Conservation (phyloP, 2,797 vertebrate genomes). For the Scyliorhinus canicula region DNA sequence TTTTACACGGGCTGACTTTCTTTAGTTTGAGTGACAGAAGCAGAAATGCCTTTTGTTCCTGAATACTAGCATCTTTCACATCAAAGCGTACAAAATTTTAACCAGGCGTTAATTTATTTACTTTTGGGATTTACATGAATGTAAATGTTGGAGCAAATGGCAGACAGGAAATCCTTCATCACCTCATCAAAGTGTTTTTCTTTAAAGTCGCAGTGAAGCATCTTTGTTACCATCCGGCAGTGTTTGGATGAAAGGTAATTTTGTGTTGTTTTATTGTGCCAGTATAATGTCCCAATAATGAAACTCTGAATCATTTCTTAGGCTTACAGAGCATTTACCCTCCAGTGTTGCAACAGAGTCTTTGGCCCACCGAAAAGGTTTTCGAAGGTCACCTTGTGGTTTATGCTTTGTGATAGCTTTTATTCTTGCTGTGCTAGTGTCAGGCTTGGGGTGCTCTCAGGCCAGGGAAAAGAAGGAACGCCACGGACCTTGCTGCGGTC, state of each 20-base stretch:
- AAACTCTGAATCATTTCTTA: not conserved
- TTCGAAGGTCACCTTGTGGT: not conserved
- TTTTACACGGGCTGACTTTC: not conserved
- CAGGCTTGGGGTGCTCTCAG: not conserved
- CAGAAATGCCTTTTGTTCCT: not conserved
- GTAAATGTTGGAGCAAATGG: not conserved
- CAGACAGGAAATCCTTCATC: not conserved
- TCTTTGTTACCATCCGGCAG: not conserved
- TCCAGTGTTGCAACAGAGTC: not conserved
- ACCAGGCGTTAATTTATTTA: not conserved
- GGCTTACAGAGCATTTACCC: not conserved
- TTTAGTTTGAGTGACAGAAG: not conserved
- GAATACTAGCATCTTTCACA: not conserved
- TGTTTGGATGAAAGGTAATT: not conserved
- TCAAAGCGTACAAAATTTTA: not conserved
- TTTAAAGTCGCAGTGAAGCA: not conserved
- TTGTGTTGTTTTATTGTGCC: not conserved
- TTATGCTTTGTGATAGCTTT: not conserved
- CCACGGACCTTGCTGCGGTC: not conserved
- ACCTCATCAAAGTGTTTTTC: not conserved
- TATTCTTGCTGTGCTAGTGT: not conserved
- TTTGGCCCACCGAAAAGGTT: not conserved
- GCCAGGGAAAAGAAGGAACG: not conserved
- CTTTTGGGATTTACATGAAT: not conserved
- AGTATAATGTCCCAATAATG: not conserved